phyloP scores from a whole-genome alignment of 2,797 vertebrate species.

The Philypnodon macrostomus region DNA sequence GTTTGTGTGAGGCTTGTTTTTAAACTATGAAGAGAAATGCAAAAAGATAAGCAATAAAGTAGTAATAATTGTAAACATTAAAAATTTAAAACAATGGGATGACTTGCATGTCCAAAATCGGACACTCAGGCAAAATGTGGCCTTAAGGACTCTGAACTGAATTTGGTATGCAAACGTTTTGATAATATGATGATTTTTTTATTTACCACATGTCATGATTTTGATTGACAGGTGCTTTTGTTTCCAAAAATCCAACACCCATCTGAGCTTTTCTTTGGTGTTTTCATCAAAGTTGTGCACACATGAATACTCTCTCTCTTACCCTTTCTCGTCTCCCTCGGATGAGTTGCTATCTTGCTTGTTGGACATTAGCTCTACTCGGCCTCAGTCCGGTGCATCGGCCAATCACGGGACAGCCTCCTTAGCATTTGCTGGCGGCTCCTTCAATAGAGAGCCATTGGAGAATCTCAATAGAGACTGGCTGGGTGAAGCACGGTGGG shows the following conservation, averaged over 20 bases:
- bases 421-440: constrained; percentile 60
- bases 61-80: too few species aligned
- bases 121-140: too few species aligned
- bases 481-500: constrained; percentile 35
- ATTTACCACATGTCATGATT: not conserved
- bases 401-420: constrained; percentile 81
- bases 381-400: constrained; percentile 85
- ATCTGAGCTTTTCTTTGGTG: constrained; percentile 44
- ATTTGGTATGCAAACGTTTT: too few species aligned
- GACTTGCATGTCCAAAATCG: too few species aligned
- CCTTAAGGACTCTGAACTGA: too few species aligned
- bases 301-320: constrained; percentile 47
- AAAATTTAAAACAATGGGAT: too few species aligned
- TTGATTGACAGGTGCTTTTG: constrained; percentile 5
- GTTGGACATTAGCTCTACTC: constrained; percentile 90
- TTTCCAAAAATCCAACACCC: constrained; percentile 16
- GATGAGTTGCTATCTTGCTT: constrained; percentile 88
- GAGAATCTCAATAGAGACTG: constrained; percentile 25
- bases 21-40: too few species aligned
- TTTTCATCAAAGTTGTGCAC: constrained; percentile 31
- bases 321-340: constrained; percentile 92
- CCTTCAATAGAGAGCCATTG: constrained; percentile 51
- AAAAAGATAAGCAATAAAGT: too few species aligned
- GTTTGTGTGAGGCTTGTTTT: too few species aligned
- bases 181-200: too few species aligned